Percentiles rank a stretch among this genome's conserved stretches.
phyloP scores from a whole-genome alignment of 2,888 invertebrate species.

The Drosophila mercatorum region DNA sequence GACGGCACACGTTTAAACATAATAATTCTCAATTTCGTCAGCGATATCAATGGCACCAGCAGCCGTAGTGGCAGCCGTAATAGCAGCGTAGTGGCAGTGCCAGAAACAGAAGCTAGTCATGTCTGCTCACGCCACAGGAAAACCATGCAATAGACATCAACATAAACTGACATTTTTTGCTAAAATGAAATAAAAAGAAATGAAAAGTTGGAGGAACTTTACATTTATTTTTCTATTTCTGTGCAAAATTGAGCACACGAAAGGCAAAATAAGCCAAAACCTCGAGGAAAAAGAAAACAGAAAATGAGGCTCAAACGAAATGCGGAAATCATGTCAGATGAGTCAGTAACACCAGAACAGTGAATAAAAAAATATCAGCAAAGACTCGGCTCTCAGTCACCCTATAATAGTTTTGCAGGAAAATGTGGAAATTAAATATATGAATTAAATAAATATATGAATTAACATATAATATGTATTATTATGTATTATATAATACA shows the following conservation, averaged over 20 bases:
- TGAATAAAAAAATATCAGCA: conserved; percentile 15
- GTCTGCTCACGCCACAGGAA: conserved; percentile 57
- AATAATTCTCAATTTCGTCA: conserved; percentile 81
- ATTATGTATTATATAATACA: background rate
- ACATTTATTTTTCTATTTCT: conserved; percentile 3
- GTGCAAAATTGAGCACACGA: conserved; percentile 73
- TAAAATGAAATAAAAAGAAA: too few species aligned
- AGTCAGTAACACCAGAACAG: conserved; percentile 52
- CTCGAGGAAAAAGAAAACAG: conserved; percentile 30
- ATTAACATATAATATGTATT: background rate
- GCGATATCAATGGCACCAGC: conserved; percentile 70
- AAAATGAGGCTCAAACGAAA: conserved; percentile 73
- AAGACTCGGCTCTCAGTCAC: conserved; percentile 5
- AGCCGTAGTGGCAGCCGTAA: background rate
- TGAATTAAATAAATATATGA: too few species aligned
- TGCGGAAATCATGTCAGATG: conserved; percentile 79
- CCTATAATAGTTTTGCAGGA: conserved; percentile 3
- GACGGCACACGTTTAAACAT: conserved; percentile 72
- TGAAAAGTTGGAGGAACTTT: too few species aligned
- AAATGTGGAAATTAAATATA: too few species aligned
- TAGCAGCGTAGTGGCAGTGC: conserved; percentile 15
- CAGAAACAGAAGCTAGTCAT: background rate
- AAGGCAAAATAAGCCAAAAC: conserved; percentile 52
- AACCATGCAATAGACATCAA: conserved; percentile 75
- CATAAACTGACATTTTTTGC: conserved; percentile 70